Evolutionary conservation across 2,888 invertebrate genomes (phyloP), one percentile per base, ranked within the genome.

Genomic region (Lasioglossum malachurum): DNA sequence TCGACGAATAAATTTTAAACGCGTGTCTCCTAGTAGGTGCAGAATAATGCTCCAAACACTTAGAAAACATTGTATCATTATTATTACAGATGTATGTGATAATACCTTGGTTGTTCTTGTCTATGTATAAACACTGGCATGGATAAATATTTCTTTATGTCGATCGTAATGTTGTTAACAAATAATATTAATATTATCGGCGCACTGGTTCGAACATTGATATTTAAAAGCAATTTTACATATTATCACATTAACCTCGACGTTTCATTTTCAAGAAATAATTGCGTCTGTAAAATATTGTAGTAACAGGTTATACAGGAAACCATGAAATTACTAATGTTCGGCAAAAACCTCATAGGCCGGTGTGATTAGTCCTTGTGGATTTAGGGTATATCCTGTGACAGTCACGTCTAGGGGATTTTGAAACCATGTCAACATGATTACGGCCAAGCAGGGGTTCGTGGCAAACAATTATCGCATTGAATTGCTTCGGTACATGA

Each of bases 291-390:
- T 31, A 31, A 31, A 31, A 31, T 31, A 31, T 31, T 31, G 31
- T 31, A 31, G 49, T 44, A 2, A 38, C 16, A 41, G 41, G 12
- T 49, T 44, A 7, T 16, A 2, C 12, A 31, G 27, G n/a, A 44
- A 64, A 38, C 64, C 80, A 73, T 72, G 53, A 85, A 86, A 86
- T 87, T 83, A 80, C 72, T 78, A 75, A 78, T 44, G 75, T 46
- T 72, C 53, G 16, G 16, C 35, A 46, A 46, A 80, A 86, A 80
- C 75, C 80, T 31, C 41, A 14, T 60, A 78, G 75, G 87, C 73
- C 76, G 82, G 84, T 75, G 81, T 80, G 78, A 87, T 84, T 81
- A 87, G 75, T 80, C 77, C 53, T 64, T 78, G 49, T 67, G 83
- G 79, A 84, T 86, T 86, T 82, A 60, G 41, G 75, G 71, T 85